A percentile compares a stretch with the other conserved stretches of the same genome.
phyloP scores from a whole-genome alignment of 2,888 invertebrate species.

The Drosophila austrosaltans region DNA sequence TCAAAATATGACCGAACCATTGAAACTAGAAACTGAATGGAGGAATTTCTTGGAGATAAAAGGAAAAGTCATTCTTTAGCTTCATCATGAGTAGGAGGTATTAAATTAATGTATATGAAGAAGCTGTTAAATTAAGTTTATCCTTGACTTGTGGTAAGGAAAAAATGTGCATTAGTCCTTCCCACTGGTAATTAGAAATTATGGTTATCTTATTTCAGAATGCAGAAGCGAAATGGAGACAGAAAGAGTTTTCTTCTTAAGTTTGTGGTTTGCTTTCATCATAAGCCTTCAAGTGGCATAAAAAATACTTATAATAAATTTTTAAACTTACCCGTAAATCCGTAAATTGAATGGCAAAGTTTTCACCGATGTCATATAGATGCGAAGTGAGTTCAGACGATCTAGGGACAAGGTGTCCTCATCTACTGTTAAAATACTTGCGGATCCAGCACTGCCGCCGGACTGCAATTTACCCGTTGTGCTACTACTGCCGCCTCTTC shows the following conservation, averaged over 20 bases:
- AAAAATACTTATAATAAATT: not conserved
- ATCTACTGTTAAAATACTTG: slow-evolving; percentile 78
- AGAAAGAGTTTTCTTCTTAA: not conserved
- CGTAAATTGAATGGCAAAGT: slow-evolving; percentile 83
- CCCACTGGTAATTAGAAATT: slow-evolving; percentile 44
- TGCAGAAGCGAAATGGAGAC: not conserved
- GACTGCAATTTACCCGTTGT: slow-evolving; percentile 58
- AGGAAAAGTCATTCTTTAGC: too few relatives aligned
- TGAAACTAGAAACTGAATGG: too few relatives aligned
- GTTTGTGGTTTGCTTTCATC: slow-evolving; percentile 35
- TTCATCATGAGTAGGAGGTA: not conserved
- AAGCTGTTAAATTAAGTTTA: slow-evolving; percentile 58
- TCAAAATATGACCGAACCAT: too few relatives aligned
- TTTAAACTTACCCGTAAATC: slow-evolving; percentile 82
- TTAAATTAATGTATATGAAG: slow-evolving; percentile 51
- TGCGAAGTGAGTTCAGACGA: slow-evolving; percentile 82
- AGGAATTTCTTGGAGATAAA: too few relatives aligned
- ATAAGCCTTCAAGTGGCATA: slow-evolving; percentile 3
- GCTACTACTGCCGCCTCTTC: slow-evolving; percentile 39
- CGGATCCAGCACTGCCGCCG: slow-evolving; percentile 43
- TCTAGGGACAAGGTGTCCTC: slow-evolving; percentile 83
- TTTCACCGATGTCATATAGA: slow-evolving; percentile 83
- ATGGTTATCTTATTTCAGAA: slow-evolving; percentile 2
- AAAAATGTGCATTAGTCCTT: slow-evolving; percentile 60
- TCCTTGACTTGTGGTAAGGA: slow-evolving; percentile 47